Conservation (phyloP, 1,140 invertebrate species). For the Ruditapes philippinarum region DNA sequence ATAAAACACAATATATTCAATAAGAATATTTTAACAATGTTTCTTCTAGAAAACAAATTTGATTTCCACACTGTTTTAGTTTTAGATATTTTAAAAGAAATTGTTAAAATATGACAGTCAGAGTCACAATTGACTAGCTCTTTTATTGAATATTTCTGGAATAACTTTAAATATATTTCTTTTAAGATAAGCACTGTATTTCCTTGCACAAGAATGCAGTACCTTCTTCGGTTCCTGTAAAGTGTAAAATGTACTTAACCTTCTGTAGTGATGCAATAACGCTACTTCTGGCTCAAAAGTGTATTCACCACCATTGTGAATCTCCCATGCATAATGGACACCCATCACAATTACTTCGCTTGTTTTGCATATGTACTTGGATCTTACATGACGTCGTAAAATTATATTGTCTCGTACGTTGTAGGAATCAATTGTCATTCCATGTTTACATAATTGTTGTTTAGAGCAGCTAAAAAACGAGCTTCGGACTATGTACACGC, state of each 20-base stretch:
- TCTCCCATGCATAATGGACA: not conserved
- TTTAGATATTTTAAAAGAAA: too few species aligned
- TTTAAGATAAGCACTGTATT: not conserved
- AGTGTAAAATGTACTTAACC: not conserved
- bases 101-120: too few species aligned
- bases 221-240: not conserved
- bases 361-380: conserved; percentile 10
- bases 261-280: conserved; percentile 22
- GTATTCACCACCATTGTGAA: not conserved
- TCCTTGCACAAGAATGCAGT: not conserved
- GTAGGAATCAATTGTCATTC: not conserved
- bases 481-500: not conserved
- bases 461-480: not conserved
- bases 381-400: not conserved
- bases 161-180: too few species aligned
- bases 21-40: too few species aligned
- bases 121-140: too few species aligned
- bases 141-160: too few species aligned
- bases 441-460: not conserved
- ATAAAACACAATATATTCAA: too few species aligned
- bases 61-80: too few species aligned
- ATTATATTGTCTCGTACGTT: not conserved
- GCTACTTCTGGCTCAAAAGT: not conserved
- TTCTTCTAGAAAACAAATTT: too few species aligned
- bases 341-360: not conserved